Evolutionary conservation across 2,888 invertebrate genomes (phyloP).

Genomic region (Eudemis profundana): DNA sequence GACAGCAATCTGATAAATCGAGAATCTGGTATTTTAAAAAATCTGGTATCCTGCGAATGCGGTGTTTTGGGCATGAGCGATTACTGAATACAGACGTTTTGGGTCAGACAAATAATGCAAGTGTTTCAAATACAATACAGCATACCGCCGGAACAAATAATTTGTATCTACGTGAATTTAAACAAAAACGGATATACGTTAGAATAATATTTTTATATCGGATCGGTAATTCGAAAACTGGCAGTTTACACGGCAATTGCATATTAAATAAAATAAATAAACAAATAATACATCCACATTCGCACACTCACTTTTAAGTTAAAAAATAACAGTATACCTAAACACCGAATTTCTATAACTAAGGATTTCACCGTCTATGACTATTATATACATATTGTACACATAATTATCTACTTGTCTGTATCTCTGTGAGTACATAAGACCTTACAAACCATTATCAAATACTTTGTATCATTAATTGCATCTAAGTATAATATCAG

Average conservation of each 20-base stretch:
- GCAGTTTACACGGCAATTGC: conserved; percentile 27
- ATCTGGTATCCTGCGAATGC: too few species aligned
- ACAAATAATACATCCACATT: conserved; percentile 60
- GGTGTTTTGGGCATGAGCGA: too few species aligned
- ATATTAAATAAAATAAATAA: conserved; percentile 60
- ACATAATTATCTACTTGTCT: conserved; percentile 61
- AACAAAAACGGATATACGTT: not conserved
- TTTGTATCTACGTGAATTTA: too few species aligned
- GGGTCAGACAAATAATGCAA: not conserved
- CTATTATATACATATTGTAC: conserved; percentile 82
- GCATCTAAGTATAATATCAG: conserved; percentile 29
- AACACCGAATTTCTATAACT: conserved; percentile 68
- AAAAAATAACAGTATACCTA: conserved; percentile 69
- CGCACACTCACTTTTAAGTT: conserved; percentile 59
- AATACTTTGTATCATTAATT: conserved; percentile 26
- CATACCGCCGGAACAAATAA: not conserved
- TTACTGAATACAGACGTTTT: not conserved
- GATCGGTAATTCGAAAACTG: not conserved
- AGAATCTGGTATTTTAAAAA: too few species aligned
- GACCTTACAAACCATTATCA: conserved; percentile 29
- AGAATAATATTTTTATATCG: not conserved
- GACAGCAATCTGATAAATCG: too few species aligned
- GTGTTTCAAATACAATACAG: not conserved
- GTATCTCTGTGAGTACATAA: conserved; percentile 47
- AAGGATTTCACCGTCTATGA: conserved; percentile 66